Percentiles rank a stretch among this genome's conserved stretches.
phyloP scores from a whole-genome alignment of 1,140 invertebrate species.

The Brachionus sp. region DNA sequence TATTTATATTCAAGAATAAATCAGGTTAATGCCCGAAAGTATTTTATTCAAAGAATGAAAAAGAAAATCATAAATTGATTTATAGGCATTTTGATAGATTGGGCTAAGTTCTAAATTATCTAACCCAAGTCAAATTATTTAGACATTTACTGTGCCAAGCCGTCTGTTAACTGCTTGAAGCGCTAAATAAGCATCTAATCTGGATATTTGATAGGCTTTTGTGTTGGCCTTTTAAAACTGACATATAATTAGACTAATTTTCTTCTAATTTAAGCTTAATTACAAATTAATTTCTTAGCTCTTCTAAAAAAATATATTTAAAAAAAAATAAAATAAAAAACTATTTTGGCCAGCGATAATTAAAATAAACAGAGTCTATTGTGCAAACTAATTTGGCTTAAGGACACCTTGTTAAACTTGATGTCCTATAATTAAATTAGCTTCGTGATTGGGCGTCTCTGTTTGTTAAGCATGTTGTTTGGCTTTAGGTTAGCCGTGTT shows the following conservation, averaged over 20 bases:
- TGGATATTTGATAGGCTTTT: background rate
- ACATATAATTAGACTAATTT: conserved; percentile 6
- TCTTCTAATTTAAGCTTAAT: background rate
- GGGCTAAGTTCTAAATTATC: background rate
- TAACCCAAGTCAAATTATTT: background rate
- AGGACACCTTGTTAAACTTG: background rate
- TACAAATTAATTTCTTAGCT: conserved; percentile 1
- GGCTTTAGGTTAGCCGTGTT: background rate
- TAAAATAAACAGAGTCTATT: background rate
- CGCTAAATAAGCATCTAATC: background rate
- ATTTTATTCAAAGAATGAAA: background rate
- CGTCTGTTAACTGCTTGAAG: background rate
- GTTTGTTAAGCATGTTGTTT: background rate
- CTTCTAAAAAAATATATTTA: background rate
- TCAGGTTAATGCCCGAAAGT: background rate
- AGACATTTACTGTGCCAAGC: background rate
- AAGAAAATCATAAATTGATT: background rate
- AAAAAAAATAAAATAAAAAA: background rate
- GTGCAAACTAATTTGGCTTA: background rate
- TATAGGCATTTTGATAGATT: background rate
- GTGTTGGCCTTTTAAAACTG: background rate
- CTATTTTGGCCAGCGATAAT: background rate
- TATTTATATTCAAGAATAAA: background rate
- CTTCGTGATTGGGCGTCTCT: background rate
- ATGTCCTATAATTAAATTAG: background rate